A percentile compares a stretch with the other conserved stretches of the same genome.
Evolutionary conservation across 1,140 invertebrate species (phyloP).

Genomic region (Hirudo medicinalis): DNA sequence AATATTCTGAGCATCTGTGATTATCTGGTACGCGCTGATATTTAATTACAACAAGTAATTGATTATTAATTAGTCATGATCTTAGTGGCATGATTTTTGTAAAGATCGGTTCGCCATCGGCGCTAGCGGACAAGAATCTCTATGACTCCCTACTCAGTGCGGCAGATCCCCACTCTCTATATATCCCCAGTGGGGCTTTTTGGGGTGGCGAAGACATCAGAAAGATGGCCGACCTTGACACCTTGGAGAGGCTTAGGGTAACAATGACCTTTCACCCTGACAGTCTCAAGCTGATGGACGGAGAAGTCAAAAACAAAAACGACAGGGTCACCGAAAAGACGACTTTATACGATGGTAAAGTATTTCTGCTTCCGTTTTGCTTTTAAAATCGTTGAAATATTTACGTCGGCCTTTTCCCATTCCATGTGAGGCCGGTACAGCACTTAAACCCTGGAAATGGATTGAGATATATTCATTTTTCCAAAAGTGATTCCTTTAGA

Average conservation of each 20-base stretch:
- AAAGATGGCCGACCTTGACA: slow-evolving; percentile 49
- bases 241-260: slow-evolving; percentile 47
- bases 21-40: slow-evolving; percentile 39
- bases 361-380: too few relatives aligned
- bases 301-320: slow-evolving; percentile 40
- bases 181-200: slow-evolving; percentile 50
- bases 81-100: slow-evolving; percentile 20
- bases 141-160: slow-evolving; percentile 35
- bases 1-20: slow-evolving; percentile 43
- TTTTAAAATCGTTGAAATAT: too few relatives aligned
- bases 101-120: slow-evolving; percentile 48
- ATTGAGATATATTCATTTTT: too few relatives aligned
- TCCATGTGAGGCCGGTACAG: too few relatives aligned
- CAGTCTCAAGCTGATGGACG: slow-evolving; percentile 39
- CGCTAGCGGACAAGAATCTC: slow-evolving; percentile 42
- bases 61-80: slow-evolving; percentile 12
- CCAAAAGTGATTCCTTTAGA: too few relatives aligned
- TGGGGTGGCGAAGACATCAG: slow-evolving; percentile 53
- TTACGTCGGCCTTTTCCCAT: too few relatives aligned
- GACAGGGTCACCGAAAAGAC: slow-evolving; percentile 34
- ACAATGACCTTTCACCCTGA: slow-evolving; percentile 52
- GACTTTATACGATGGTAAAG: slow-evolving; percentile 46
- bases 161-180: slow-evolving; percentile 40
- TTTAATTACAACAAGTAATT: slow-evolving; percentile 13
- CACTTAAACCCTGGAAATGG: too few relatives aligned